phyloP scores from a whole-genome alignment of 2,113 vertebrate species.

The Mus musculus region DNA sequence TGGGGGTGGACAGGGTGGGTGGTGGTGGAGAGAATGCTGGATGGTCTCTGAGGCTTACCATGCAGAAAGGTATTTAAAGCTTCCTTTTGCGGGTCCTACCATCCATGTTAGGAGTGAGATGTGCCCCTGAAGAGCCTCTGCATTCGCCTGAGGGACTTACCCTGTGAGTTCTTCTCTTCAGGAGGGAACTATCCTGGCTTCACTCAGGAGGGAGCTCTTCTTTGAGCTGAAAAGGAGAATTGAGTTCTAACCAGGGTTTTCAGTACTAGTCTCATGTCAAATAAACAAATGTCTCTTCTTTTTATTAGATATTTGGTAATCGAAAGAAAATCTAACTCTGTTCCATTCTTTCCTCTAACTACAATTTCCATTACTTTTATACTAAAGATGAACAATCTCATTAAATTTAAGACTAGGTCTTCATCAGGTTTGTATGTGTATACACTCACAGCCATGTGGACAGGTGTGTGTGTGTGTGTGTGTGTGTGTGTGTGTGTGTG shows the following conservation, averaged over 20 bases:
- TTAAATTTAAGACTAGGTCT: conserved; percentile 82
- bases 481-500: conserved; percentile 1
- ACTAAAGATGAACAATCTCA: conserved; percentile 79
- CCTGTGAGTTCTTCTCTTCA: neutral
- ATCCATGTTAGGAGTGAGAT: fast-evolving
- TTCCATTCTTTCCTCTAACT: conserved; percentile 78
- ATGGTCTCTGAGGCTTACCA: neutral
- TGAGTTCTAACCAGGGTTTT: neutral
- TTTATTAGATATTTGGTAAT: conserved; percentile 83
- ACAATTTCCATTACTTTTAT: conserved; percentile 83
- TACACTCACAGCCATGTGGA: neutral
- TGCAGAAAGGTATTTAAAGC: fast-evolving
- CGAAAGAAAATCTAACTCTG: conserved; percentile 82
- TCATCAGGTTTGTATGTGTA: conserved; percentile 67
- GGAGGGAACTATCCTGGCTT: neutral
- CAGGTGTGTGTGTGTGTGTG: neutral
- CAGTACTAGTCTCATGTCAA: neutral
- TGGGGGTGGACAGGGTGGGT: too few species aligned
- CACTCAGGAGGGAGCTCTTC: neutral
- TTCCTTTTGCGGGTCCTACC: neutral
- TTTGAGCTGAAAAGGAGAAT: conserved; percentile 68
- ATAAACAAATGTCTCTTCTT: conserved; percentile 45
- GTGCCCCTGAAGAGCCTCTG: neutral
- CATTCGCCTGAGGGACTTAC: neutral
- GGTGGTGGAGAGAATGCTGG: neutral